Percentiles rank a stretch among this genome's conserved stretches.
These are phyloP conservation scores for Empidonax alnorum DNA, from an alignment of 2,113 vertebrate genomes.

Conservation along the genomic window DNA sequence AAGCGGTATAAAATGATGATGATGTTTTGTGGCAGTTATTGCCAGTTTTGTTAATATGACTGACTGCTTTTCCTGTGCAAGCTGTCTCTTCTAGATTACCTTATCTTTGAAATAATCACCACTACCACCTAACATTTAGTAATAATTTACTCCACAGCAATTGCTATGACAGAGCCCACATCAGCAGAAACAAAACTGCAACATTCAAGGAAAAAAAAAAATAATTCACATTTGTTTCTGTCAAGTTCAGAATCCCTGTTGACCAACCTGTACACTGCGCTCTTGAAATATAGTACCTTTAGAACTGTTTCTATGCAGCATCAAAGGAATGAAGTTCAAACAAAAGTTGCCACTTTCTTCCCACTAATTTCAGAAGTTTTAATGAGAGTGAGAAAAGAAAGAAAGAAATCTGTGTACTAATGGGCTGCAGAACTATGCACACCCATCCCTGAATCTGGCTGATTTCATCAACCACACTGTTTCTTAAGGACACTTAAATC, in stretches of 20 bases:
- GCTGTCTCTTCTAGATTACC: conserved; percentile 44
- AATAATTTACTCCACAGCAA: conserved; percentile 24
- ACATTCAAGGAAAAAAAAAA: not conserved
- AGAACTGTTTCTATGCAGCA: not conserved
- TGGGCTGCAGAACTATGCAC: not conserved
- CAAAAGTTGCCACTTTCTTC: not conserved
- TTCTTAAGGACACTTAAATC: not conserved
- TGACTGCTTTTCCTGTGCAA: conserved; percentile 27
- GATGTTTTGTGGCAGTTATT: conserved; percentile 53
- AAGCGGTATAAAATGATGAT: conserved; percentile 42
- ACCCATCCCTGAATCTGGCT: not conserved
- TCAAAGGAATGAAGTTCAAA: not conserved
- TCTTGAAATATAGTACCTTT: not conserved
- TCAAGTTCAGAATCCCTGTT: not conserved
- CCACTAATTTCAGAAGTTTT: not conserved
- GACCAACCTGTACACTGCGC: not conserved
- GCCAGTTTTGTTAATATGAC: conserved; percentile 58
- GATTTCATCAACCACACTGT: not conserved
- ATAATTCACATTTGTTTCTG: not conserved
- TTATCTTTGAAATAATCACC: conserved; percentile 42
- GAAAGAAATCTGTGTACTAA: not conserved
- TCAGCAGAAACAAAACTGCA: not conserved
- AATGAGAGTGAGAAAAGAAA: not conserved
- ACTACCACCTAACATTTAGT: conserved; percentile 8
- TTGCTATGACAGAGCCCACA: not conserved